Percentiles rank a stretch among this genome's conserved stretches.
These are phyloP conservation scores for Amaurobius ferox DNA, from an alignment of 2,888 invertebrate genomes.

Conservation along the genomic window DNA sequence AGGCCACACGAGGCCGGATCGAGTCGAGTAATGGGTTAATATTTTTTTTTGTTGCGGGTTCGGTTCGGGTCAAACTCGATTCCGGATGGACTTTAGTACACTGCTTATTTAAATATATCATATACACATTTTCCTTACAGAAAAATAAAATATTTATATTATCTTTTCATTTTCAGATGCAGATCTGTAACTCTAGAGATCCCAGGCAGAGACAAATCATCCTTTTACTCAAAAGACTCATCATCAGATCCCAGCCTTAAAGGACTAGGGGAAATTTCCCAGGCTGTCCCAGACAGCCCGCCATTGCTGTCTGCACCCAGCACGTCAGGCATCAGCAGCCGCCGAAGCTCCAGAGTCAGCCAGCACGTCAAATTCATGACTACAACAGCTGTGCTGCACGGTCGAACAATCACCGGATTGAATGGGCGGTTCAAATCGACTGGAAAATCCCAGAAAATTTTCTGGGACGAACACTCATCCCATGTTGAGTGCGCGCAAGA, in stretches of 20 bases:
- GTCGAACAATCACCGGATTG: slow-evolving; percentile 53
- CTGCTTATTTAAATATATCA: too few species aligned
- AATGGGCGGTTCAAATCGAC: slow-evolving; percentile 62
- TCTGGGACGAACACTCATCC: slow-evolving; percentile 68
- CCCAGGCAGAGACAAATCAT: slow-evolving; percentile 59
- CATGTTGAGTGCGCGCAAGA: slow-evolving; percentile 56
- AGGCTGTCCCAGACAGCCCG: slow-evolving; percentile 47
- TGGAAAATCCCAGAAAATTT: slow-evolving; percentile 48
- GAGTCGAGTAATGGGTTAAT: too few species aligned
- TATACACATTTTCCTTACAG: too few species aligned
- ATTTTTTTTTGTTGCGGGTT: too few species aligned
- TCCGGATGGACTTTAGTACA: too few species aligned
- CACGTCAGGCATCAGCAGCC: slow-evolving; percentile 31
- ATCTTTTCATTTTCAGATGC: slow-evolving; percentile 23
- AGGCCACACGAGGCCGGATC: too few species aligned
- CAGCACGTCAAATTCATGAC: slow-evolving; percentile 73
- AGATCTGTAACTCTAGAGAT: slow-evolving; percentile 71
- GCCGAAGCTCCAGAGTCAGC: slow-evolving; percentile 53
- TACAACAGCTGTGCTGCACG: slow-evolving; percentile 66
- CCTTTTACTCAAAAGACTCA: slow-evolving; percentile 70
- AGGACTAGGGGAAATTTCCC: slow-evolving; percentile 43
- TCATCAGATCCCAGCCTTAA: slow-evolving; percentile 70
- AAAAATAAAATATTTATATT: too few species aligned
- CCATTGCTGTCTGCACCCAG: slow-evolving; percentile 47
- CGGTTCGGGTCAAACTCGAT: too few species aligned